phyloP scores from a whole-genome alignment of 2,797 vertebrate genomes.

The Lagodon rhomboides region DNA sequence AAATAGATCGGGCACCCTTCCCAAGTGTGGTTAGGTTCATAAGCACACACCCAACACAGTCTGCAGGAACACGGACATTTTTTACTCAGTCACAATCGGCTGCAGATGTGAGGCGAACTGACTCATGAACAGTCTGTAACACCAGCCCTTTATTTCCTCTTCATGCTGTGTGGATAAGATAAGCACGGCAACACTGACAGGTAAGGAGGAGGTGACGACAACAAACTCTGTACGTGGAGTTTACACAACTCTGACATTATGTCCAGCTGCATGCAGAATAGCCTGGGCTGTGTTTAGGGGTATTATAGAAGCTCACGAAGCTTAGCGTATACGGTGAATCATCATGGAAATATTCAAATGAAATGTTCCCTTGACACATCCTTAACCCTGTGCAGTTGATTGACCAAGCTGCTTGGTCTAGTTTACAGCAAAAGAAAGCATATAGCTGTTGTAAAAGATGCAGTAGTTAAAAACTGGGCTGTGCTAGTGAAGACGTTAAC shows the following conservation, averaged over 20 bases:
- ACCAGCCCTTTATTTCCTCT: conserved; percentile 41
- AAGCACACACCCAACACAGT: conserved; percentile 78
- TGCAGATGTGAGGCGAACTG: conserved; percentile 68
- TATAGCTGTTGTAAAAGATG: neutral
- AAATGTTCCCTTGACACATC: conserved; percentile 12
- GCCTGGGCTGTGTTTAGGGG: conserved; percentile 7
- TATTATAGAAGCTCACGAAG: conserved; percentile 29
- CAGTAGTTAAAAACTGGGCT: neutral
- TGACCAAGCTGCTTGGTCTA: neutral
- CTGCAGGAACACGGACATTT: conserved; percentile 58
- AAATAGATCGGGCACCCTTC: conserved; percentile 80
- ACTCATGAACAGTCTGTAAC: conserved; percentile 47
- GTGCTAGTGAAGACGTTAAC: conserved; percentile 1
- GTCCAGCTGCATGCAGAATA: conserved; percentile 35
- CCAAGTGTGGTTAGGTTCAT: conserved; percentile 75
- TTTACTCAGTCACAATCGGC: conserved; percentile 57
- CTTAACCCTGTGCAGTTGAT: neutral
- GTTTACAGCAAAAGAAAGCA: conserved; percentile 11
- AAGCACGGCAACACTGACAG: conserved; percentile 48
- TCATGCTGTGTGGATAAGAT: conserved; percentile 31
- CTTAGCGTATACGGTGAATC: conserved; percentile 24
- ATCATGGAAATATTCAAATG: conserved; percentile 58
- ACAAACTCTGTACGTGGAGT: conserved; percentile 25
- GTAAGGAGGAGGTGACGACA: conserved; percentile 59
- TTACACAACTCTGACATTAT: conserved; percentile 47